These are phyloP conservation scores for Tenthredo livida DNA, from an alignment of 2,888 invertebrate genomes.

Conservation along the genomic window DNA sequence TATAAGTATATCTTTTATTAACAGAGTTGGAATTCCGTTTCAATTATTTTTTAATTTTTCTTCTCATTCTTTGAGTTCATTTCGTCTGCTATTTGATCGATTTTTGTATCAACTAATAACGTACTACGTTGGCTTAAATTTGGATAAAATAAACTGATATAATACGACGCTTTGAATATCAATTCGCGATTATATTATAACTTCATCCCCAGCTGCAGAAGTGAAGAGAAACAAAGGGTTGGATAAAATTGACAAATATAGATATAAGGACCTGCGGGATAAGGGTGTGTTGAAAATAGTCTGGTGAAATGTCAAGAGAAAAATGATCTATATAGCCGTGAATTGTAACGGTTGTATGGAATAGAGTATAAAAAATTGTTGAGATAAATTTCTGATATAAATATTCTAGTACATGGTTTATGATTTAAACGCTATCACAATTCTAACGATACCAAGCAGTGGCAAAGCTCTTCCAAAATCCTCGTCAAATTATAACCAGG, in stretches of 20 bases:
- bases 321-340: not conserved
- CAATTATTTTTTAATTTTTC: too few relatives aligned
- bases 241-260: not conserved
- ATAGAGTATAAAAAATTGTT: not conserved
- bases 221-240: not conserved
- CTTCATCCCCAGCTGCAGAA: not conserved
- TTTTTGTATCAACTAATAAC: not conserved
- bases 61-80: not conserved
- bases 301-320: not conserved
- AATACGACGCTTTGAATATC: not conserved
- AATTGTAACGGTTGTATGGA: not conserved
- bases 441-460: not conserved
- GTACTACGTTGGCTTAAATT: not conserved
- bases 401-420: constrained; percentile 20
- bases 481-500: constrained; percentile 38
- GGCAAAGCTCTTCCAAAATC: constrained; percentile 29
- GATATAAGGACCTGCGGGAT: not conserved
- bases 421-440: constrained; percentile 27
- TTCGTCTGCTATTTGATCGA: not conserved
- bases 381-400: not conserved
- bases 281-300: not conserved
- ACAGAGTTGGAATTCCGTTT: not conserved
- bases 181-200: not conserved
- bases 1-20: not conserved
- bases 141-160: not conserved